These are phyloP conservation scores for Sinhomidia bicolor DNA, from an alignment of 2,888 invertebrate species.

Conservation along the genomic window DNA sequence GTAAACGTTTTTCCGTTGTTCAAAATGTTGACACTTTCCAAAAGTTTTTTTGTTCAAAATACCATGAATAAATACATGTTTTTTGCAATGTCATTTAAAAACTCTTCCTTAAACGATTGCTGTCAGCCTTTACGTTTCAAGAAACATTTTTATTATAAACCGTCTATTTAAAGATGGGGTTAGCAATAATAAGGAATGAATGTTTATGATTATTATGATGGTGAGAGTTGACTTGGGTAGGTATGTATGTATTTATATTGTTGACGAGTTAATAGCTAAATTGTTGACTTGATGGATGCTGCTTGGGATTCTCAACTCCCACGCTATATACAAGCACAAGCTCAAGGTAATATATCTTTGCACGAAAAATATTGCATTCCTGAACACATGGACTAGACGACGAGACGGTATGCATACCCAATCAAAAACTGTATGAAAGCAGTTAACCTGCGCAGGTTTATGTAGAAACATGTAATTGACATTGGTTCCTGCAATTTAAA, in stretches of 20 bases:
- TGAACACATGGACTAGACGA: not conserved
- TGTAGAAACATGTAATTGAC: not conserved
- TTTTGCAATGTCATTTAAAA: not conserved
- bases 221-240: not conserved
- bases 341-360: not conserved
- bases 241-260: not conserved
- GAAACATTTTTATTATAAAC: too few relatives aligned
- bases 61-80: not conserved
- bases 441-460: too few relatives aligned
- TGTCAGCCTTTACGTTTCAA: not conserved
- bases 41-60: not conserved
- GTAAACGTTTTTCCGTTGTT: not conserved
- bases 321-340: not conserved
- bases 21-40: constrained; percentile 25
- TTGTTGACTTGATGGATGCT: not conserved
- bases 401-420: too few relatives aligned
- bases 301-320: not conserved
- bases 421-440: not conserved
- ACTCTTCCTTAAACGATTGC: not conserved
- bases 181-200: not conserved
- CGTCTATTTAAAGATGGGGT: not conserved
- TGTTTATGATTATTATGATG: not conserved
- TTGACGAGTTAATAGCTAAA: not conserved
- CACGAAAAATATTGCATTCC: not conserved
- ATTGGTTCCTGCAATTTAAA: not conserved